Conservation (phyloP, 1,140 invertebrate genomes). For the Penaeus chinensis region DNA sequence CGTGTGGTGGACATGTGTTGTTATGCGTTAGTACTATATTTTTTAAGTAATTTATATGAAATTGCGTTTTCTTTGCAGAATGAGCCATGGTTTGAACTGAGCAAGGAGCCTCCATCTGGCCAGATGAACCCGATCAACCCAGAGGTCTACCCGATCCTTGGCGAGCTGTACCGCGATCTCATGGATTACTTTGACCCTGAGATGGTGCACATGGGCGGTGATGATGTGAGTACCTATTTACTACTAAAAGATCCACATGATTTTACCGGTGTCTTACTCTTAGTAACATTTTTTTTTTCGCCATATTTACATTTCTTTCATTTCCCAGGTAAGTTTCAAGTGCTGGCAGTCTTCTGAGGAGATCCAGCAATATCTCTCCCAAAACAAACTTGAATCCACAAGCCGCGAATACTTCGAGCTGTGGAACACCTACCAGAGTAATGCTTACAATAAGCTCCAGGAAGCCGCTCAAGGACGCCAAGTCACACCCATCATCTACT, state of each 20-base stretch:
- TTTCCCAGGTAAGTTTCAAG: conserved; percentile 61
- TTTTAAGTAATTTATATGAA: too few species aligned
- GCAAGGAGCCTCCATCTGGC: conserved; percentile 84
- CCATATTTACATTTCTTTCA: not conserved
- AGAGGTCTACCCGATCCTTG: conserved; percentile 78
- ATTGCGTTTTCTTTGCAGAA: not conserved
- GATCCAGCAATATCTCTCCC: conserved; percentile 75
- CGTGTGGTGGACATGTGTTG: conserved; percentile 67
- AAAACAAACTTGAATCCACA: conserved; percentile 24
- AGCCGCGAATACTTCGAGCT: conserved; percentile 51
- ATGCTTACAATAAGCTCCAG: conserved; percentile 42
- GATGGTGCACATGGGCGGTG: conserved; percentile 90
- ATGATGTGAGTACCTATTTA: conserved; percentile 74
- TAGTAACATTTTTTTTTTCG: not conserved
- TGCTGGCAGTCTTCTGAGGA: conserved; percentile 81
- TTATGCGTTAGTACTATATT: not conserved
- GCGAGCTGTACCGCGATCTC: conserved; percentile 62
- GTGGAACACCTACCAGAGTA: conserved; percentile 57
- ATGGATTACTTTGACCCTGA: conserved; percentile 62
- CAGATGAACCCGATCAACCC: conserved; percentile 79
- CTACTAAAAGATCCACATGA: not conserved
- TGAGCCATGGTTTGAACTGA: conserved; percentile 32
- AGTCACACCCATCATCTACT: conserved; percentile 73
- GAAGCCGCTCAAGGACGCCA: conserved; percentile 21
- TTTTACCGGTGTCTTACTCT: too few species aligned